phyloP scores from a whole-genome alignment of 1,140 invertebrate genomes.

The Ceratina calcarata region DNA sequence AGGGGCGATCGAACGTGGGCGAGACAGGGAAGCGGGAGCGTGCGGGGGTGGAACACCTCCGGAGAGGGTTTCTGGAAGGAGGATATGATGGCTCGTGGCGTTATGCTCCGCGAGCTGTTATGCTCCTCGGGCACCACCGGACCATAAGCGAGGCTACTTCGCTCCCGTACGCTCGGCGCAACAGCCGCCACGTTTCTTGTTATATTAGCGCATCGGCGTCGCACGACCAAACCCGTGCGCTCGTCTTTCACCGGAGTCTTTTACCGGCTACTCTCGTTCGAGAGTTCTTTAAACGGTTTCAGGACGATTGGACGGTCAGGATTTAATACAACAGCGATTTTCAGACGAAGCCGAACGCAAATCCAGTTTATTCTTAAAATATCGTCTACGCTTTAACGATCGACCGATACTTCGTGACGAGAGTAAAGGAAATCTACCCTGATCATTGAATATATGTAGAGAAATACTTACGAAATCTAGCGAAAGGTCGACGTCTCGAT shows the following conservation, averaged over 20 bases:
- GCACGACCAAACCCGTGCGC: slow-evolving; percentile 57
- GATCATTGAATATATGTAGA: too few relatives aligned
- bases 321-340: too few relatives aligned
- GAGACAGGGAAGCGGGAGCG: slow-evolving; percentile 1
- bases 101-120: slow-evolving; percentile 79
- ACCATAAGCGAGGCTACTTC: slow-evolving; percentile 80
- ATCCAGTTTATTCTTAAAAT: too few relatives aligned
- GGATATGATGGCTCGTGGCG: slow-evolving; percentile 80
- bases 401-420: not conserved
- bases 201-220: slow-evolving; percentile 79
- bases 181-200: slow-evolving; percentile 75
- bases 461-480: too few relatives aligned
- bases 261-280: too few relatives aligned
- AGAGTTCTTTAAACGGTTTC: too few relatives aligned
- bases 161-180: slow-evolving; percentile 69
- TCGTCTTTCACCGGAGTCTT: not conserved
- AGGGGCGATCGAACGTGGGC: not conserved
- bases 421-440: not conserved
- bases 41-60: slow-evolving; percentile 53
- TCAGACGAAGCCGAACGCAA: too few relatives aligned
- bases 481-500: too few relatives aligned
- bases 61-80: slow-evolving; percentile 74
- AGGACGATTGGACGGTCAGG: too few relatives aligned
- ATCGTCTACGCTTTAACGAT: too few relatives aligned
- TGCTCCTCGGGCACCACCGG: slow-evolving; percentile 79